Conservation (phyloP, 2,797 vertebrate species). For the Hyperoplus lanceolatus region DNA sequence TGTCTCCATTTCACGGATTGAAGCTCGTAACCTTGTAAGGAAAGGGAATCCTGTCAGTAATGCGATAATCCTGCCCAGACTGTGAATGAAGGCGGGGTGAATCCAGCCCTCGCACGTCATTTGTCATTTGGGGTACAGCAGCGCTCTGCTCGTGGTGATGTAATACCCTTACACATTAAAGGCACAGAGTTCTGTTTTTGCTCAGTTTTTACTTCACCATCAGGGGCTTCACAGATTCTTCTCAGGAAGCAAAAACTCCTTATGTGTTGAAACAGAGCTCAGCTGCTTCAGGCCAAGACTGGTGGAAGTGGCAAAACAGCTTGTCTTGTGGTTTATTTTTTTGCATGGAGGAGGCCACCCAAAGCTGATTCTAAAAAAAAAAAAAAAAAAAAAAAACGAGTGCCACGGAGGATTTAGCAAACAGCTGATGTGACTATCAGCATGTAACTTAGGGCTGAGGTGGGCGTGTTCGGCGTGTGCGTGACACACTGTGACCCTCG, state of each 20-base stretch:
- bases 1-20: slow-evolving; percentile 59
- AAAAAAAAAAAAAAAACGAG: slow-evolving; percentile 5
- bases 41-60: slow-evolving; percentile 69
- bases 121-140: slow-evolving; percentile 14
- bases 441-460: slow-evolving; percentile 54
- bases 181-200: slow-evolving; percentile 16
- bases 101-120: slow-evolving; percentile 44
- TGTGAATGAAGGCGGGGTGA: slow-evolving; percentile 30
- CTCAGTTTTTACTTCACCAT: slow-evolving; percentile 36
- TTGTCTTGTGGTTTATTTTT: not conserved
- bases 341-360: slow-evolving; percentile 8
- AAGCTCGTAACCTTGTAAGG: slow-evolving; percentile 64
- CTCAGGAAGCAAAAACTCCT: slow-evolving; percentile 13
- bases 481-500: slow-evolving; percentile 61
- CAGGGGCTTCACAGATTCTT: slow-evolving; percentile 22
- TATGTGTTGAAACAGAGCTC: slow-evolving; percentile 22
- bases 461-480: slow-evolving; percentile 55
- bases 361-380: not conserved
- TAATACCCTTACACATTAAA: slow-evolving; percentile 35
- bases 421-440: slow-evolving; percentile 73
- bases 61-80: slow-evolving; percentile 61
- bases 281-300: not conserved
- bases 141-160: slow-evolving; percentile 19
- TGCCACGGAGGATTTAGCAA: slow-evolving; percentile 56
- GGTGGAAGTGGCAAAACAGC: not conserved